Evolutionary conservation across 2,888 invertebrate species (phyloP).

Genomic region (Cephus rjabovi): DNA sequence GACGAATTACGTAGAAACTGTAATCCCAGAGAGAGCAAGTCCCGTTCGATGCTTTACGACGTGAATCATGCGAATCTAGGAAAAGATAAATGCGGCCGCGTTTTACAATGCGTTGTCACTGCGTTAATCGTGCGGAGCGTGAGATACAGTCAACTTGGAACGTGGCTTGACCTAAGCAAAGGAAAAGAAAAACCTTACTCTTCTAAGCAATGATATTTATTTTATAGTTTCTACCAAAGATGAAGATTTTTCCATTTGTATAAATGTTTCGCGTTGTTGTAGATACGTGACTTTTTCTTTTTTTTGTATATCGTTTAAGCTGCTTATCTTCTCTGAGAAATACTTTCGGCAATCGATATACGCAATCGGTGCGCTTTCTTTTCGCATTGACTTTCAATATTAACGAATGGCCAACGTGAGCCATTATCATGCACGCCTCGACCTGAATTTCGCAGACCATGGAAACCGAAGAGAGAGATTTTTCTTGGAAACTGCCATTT

Average conservation of each 20-base stretch:
- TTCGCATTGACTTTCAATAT: neutral
- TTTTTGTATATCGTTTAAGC: neutral
- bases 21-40: neutral
- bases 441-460: neutral
- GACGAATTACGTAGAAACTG: neutral
- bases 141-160: neutral
- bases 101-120: neutral
- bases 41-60: neutral
- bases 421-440: neutral
- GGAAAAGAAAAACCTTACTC: neutral
- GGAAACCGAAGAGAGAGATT: neutral
- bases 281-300: neutral
- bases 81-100: neutral
- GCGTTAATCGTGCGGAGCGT: neutral
- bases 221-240: constrained; percentile 66
- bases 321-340: neutral
- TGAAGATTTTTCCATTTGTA: constrained; percentile 54
- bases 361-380: neutral
- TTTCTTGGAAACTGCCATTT: neutral
- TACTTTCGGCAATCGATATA: neutral
- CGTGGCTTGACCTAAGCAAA: neutral
- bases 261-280: constrained; percentile 36
- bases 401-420: neutral
- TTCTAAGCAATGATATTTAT: constrained; percentile 60
- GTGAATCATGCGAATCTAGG: neutral